Percentiles rank a stretch among this genome's conserved stretches.
Conservation (phyloP, 2,888 invertebrate genomes). For the Parascotia fuliginaria region DNA sequence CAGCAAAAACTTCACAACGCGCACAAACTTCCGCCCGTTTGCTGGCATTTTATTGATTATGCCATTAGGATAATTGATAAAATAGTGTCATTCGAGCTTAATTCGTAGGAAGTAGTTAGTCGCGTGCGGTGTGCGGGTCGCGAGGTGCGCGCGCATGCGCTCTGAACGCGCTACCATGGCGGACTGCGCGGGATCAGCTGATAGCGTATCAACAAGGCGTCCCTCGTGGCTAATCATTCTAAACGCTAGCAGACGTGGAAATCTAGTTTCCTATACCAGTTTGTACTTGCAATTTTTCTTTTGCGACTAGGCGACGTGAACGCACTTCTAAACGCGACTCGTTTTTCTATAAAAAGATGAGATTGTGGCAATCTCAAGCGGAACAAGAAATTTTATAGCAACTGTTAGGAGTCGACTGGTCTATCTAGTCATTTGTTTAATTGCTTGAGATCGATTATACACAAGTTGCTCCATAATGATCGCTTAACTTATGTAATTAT, state of each 20-base stretch:
- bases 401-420: slow-evolving; percentile 48
- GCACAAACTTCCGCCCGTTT: slow-evolving; percentile 64
- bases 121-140: slow-evolving; percentile 42
- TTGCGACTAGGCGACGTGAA: slow-evolving; percentile 56
- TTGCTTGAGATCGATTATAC: slow-evolving; percentile 72
- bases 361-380: slow-evolving; percentile 67
- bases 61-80: slow-evolving; percentile 41
- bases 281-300: slow-evolving; percentile 62
- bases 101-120: slow-evolving; percentile 24
- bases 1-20: slow-evolving; percentile 70
- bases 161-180: slow-evolving; percentile 77
- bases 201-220: slow-evolving; percentile 82
- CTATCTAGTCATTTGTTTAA: slow-evolving; percentile 63
- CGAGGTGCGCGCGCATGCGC: slow-evolving; percentile 70
- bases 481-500: slow-evolving; percentile 31
- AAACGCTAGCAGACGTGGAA: slow-evolving; percentile 73
- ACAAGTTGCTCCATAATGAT: slow-evolving; percentile 56
- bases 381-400: slow-evolving; percentile 71
- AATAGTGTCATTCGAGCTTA: slow-evolving; percentile 30
- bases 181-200: slow-evolving; percentile 82
- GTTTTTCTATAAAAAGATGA: slow-evolving; percentile 66
- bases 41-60: slow-evolving; percentile 57
- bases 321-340: slow-evolving; percentile 61
- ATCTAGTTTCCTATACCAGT: slow-evolving; percentile 81
- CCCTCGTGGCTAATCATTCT: slow-evolving; percentile 77